Percentiles rank a stretch among this genome's conserved stretches.
phyloP scores from a whole-genome alignment of 1,140 invertebrate species.

The Chionoecetes opilio region DNA sequence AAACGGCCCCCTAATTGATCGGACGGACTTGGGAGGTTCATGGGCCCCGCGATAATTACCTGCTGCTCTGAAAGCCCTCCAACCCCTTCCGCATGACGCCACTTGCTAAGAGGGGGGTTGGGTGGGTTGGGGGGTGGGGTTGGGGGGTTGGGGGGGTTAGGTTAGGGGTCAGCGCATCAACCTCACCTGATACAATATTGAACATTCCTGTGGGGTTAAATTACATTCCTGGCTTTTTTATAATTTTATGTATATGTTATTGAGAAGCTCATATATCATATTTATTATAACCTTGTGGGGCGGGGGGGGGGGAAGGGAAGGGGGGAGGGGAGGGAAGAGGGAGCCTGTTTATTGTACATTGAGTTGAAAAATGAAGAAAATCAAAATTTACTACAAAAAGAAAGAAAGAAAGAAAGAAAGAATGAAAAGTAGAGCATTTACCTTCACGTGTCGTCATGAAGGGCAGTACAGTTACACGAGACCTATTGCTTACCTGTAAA shows the following conservation, averaged over 20 bases:
- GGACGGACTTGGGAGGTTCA: slow-evolving; percentile 24
- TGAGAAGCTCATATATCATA: slow-evolving; percentile 32
- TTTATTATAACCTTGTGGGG: not conserved
- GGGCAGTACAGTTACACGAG: no score
- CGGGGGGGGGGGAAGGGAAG: not conserved
- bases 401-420: no score
- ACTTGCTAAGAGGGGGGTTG: no score
- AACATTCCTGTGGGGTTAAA: slow-evolving; percentile 43
- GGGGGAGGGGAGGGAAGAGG: not conserved
- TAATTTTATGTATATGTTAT: slow-evolving; percentile 33
- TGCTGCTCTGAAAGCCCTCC: not conserved
- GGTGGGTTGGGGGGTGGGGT: no score
- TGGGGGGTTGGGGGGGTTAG: not conserved
- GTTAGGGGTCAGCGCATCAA: not conserved
- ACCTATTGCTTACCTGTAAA: no score
- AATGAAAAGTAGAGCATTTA: no score
- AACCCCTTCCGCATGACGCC: not conserved
- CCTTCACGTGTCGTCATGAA: no score
- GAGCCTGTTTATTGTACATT: no score
- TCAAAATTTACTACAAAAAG: no score
- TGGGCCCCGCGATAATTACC: slow-evolving; percentile 4
- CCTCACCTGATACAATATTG: not conserved
- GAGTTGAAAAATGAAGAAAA: no score
- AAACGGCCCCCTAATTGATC: slow-evolving; percentile 34
- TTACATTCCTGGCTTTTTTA: slow-evolving; percentile 46